phyloP scores from a whole-genome alignment of 53 echinoderm and acorn worm genomes.

The Antedon mediterranea region DNA sequence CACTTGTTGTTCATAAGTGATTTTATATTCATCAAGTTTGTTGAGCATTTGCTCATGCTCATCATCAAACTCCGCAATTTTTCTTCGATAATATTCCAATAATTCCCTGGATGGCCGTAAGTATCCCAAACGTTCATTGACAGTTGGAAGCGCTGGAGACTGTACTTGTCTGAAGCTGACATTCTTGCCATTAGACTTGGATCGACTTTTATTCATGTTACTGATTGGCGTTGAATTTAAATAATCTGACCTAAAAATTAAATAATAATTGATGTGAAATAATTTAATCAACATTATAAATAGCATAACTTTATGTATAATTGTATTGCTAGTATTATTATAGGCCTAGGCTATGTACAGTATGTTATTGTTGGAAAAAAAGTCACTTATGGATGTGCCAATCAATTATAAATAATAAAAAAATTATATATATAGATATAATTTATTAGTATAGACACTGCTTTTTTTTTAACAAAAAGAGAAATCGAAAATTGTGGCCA shows the following conservation, averaged over 20 bases:
- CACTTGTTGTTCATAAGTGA: constrained; percentile 98
- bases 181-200: constrained; percentile 12
- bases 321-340: too few species aligned
- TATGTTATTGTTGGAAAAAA: too few species aligned
- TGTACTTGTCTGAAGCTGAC: neutral
- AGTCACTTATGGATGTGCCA: too few species aligned
- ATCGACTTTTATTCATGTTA: neutral
- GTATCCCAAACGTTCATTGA: constrained; percentile 84
- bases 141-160: constrained; percentile 40
- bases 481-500: too few species aligned
- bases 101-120: constrained; percentile 88
- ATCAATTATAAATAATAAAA: too few species aligned
- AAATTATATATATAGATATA: too few species aligned
- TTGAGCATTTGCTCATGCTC: constrained; percentile 94
- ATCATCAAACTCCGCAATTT: constrained; percentile 97
- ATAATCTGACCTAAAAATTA: neutral
- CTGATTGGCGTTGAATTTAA: neutral
- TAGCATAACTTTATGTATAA: too few species aligned
- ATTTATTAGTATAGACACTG: too few species aligned
- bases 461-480: too few species aligned
- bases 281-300: too few species aligned
- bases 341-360: too few species aligned
- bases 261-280: neutral
- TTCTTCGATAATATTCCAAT: constrained; percentile 86
- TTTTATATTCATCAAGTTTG: constrained; percentile 80